phyloP scores from a whole-genome alignment of 1,140 invertebrate species.

The Tetraneura akinire region DNA sequence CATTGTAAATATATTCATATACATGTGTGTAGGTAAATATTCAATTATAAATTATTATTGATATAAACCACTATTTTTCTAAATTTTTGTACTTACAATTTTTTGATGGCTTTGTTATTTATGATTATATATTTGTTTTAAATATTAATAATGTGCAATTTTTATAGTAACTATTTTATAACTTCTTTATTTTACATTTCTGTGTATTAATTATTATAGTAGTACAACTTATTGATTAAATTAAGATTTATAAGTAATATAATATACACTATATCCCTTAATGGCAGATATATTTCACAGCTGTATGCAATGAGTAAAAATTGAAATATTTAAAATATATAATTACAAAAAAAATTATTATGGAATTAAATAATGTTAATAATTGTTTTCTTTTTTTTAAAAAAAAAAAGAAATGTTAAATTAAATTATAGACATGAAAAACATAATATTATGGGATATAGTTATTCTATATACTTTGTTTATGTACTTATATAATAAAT shows the following conservation, averaged over 20 bases:
- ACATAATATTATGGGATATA: too few species aligned
- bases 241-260: background rate
- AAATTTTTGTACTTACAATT: constrained; percentile 45
- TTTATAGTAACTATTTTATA: constrained; percentile 17
- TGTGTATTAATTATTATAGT: background rate
- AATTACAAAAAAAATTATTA: too few species aligned
- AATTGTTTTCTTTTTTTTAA: too few species aligned
- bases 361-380: too few species aligned
- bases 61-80: constrained; percentile 49
- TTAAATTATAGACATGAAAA: too few species aligned
- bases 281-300: too few species aligned
- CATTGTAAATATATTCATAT: too few species aligned
- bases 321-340: too few species aligned
- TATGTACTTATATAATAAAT: background rate
- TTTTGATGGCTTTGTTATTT: constrained; percentile 43
- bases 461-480: background rate
- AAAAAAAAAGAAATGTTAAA: too few species aligned
- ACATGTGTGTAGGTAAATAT: too few species aligned
- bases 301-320: too few species aligned
- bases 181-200: background rate
- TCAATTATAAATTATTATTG: constrained; percentile 27
- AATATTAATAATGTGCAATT: constrained; percentile 12
- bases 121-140: constrained; percentile 37
- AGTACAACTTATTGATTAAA: constrained; percentile 1
- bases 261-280: background rate